Conservation (phyloP, 2,888 invertebrate species). For the Octonoba sinensis region DNA sequence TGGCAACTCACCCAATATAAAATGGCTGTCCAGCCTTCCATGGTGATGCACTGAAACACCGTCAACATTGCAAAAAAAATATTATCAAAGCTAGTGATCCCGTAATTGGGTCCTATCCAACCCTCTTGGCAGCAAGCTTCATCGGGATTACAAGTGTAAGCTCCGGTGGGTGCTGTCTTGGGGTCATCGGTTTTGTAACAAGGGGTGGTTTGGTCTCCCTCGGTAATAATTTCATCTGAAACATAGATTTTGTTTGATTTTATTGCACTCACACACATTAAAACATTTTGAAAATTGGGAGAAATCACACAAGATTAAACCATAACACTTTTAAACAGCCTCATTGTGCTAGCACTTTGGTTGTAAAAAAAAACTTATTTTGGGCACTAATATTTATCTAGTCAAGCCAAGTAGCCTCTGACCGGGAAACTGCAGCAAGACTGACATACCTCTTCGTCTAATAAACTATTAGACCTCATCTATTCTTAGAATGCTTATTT, state of each 20-base stretch:
- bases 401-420: no score
- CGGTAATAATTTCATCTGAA: constrained; percentile 86
- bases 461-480: no score
- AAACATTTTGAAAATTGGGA: no score
- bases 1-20: constrained; percentile 92
- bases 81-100: constrained; percentile 99
- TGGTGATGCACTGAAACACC: constrained; percentile 99
- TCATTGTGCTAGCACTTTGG: no score
- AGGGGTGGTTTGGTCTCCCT: constrained; percentile 88
- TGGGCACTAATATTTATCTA: no score
- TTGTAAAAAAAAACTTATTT: no score
- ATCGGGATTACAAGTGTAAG: constrained; percentile 86
- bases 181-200: constrained; percentile 79
- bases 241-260: constrained; percentile 35
- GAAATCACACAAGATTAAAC: no score
- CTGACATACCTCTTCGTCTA: no score
- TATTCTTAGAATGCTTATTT: no score
- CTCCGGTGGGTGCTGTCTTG: constrained; percentile 80
- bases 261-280: no score
- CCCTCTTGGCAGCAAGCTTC: constrained; percentile 90
- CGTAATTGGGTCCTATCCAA: constrained; percentile 97
- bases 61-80: constrained; percentile 99
- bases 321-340: no score
- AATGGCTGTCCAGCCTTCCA: constrained; percentile 99
- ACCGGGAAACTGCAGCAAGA: no score